These are phyloP conservation scores for Phalacrocorax aristotelis DNA, from an alignment of 2,113 vertebrate genomes.

Conservation along the genomic window DNA sequence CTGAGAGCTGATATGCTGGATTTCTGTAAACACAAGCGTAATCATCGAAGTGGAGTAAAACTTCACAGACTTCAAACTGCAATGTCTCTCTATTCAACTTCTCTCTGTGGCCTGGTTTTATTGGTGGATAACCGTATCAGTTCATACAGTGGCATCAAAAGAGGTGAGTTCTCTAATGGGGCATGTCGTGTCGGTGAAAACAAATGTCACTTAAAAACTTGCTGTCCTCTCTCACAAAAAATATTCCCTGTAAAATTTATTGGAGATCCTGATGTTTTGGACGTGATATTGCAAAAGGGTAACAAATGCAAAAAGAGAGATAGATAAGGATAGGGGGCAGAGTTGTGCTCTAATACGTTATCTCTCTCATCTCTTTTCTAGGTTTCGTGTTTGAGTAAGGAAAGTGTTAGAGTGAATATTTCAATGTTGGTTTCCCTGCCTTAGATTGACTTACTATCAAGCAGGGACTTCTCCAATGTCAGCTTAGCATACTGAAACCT, in stretches of 20 bases:
- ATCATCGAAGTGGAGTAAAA: slow-evolving; percentile 88
- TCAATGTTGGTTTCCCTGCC: background rate
- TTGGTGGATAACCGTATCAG: slow-evolving; percentile 96
- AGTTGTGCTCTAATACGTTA: background rate
- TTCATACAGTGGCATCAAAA: slow-evolving; percentile 96
- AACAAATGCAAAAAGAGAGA: background rate
- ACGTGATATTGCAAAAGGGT: background rate
- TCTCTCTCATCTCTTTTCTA: background rate
- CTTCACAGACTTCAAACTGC: slow-evolving; percentile 92
- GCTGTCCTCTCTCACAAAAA: background rate
- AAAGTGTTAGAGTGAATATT: background rate
- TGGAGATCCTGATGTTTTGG: background rate
- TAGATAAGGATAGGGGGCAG: background rate
- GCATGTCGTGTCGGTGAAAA: background rate
- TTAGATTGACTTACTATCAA: background rate
- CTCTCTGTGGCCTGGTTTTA: slow-evolving; percentile 91
- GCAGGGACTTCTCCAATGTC: background rate
- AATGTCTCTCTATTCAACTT: slow-evolving; percentile 92
- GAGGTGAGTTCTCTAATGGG: slow-evolving; percentile 75
- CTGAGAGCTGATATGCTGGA: slow-evolving; percentile 90
- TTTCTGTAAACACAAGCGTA: slow-evolving; percentile 91
- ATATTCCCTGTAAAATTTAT: background rate
- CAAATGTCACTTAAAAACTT: background rate
- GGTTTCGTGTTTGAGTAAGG: background rate
- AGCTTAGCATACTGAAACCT: background rate